Evolutionary conservation across 1,140 invertebrate species (phyloP).

Genomic region (Aricia agestis): DNA sequence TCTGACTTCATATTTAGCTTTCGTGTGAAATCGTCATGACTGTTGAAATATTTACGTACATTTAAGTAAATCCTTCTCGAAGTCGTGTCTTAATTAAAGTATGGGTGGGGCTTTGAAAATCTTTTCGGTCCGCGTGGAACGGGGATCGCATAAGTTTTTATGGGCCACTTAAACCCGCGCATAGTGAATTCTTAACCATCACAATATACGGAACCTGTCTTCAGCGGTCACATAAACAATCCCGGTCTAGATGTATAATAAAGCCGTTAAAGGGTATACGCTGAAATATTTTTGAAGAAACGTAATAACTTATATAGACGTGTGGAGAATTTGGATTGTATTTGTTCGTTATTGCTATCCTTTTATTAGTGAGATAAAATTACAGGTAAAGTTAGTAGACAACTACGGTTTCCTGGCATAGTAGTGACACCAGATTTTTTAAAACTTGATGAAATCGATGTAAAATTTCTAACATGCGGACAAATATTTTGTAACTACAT

Average conservation of each 20-base stretch:
- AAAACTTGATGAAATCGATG: too few relatives aligned
- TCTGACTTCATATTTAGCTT: background rate
- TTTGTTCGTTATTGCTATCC: background rate
- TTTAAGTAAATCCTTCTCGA: too few relatives aligned
- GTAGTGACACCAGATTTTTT: too few relatives aligned
- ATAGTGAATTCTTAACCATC: slow-evolving; percentile 17
- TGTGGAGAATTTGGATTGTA: slow-evolving; percentile 27
- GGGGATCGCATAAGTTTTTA: slow-evolving; percentile 10
- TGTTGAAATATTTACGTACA: background rate
- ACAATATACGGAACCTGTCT: slow-evolving; percentile 9
- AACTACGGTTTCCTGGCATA: too few relatives aligned
- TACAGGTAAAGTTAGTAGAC: too few relatives aligned
- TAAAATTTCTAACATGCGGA: too few relatives aligned
- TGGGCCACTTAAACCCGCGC: slow-evolving; percentile 10
- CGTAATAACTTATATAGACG: slow-evolving; percentile 29
- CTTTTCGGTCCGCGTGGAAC: background rate
- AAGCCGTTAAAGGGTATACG: slow-evolving; percentile 29
- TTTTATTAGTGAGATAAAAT: background rate
- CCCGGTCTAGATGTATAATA: slow-evolving; percentile 31
- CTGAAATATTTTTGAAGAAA: slow-evolving; percentile 29
- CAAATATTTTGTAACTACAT: too few relatives aligned
- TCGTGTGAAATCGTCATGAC: background rate
- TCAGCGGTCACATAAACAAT: slow-evolving; percentile 27
- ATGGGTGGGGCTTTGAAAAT: background rate
- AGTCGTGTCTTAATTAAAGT: background rate